Conservation (phyloP, 1,140 invertebrate species). For the Nilaparvata lugens region DNA sequence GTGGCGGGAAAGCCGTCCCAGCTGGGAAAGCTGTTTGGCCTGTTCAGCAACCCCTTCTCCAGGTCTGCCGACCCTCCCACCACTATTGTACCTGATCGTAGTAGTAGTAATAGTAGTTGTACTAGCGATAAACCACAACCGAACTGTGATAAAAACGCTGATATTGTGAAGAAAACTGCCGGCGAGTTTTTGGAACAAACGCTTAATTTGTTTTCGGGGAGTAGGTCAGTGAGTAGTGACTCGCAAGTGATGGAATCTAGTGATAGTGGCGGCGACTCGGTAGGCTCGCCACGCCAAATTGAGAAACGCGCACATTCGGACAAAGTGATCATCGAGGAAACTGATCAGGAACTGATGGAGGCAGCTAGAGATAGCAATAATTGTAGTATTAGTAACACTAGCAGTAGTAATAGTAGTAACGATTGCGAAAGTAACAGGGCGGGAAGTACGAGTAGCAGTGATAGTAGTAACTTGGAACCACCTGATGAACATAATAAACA, state of each 20-base stretch:
- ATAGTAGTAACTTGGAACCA: background rate
- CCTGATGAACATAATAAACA: no score
- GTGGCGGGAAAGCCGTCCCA: slow-evolving; percentile 12
- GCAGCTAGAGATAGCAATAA: background rate
- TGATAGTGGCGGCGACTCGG: no score
- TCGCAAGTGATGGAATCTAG: no score
- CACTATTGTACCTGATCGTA: slow-evolving; percentile 7
- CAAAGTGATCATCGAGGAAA: no score
- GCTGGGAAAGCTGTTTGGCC: slow-evolving; percentile 28
- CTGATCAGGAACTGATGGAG: no score
- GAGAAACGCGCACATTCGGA: no score
- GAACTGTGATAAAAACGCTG: slow-evolving; percentile 6
- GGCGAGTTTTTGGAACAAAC: no score
- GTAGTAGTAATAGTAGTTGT: no score
- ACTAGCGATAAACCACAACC: slow-evolving; percentile 1
- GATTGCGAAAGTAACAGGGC: background rate
- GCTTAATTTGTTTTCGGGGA: no score
- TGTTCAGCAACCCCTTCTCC: slow-evolving; percentile 27
- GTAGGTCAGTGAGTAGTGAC: no score
- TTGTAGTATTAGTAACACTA: background rate
- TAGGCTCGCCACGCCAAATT: no score
- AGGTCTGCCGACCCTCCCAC: background rate
- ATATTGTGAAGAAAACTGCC: no score
- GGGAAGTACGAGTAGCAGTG: background rate
- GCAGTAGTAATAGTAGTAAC: background rate